Evolutionary conservation across 2,888 invertebrate species (phyloP).

Genomic region (Chalcis sispes): DNA sequence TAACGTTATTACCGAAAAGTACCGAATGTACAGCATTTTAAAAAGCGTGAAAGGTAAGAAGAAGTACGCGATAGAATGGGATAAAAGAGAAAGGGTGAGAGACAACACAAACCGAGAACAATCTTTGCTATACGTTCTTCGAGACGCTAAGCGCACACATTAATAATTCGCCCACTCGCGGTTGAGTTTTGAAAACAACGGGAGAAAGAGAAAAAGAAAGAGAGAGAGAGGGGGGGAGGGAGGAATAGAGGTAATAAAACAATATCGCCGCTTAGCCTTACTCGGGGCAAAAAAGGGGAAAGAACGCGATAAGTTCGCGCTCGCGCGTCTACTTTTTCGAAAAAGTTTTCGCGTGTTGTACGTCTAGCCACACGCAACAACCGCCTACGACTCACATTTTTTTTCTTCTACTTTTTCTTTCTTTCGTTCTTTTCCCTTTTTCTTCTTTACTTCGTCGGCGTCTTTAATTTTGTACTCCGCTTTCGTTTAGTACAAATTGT

Average conservation of each 20-base stretch:
- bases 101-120: too few species aligned
- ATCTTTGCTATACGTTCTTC: not conserved
- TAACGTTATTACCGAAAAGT: too few species aligned
- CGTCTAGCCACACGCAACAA: not conserved
- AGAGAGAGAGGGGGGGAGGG: too few species aligned
- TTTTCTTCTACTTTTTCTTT: not conserved
- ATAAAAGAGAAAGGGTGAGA: not conserved
- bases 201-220: constrained; percentile 3
- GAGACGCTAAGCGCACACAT: not conserved
- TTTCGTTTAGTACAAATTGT: not conserved
- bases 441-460: too few species aligned
- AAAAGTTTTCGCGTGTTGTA: constrained; percentile 11
- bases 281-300: not conserved
- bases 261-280: not conserved
- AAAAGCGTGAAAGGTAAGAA: too few species aligned
- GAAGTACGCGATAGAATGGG: not conserved
- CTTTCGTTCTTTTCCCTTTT: not conserved
- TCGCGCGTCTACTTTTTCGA: constrained; percentile 1
- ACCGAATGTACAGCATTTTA: too few species aligned
- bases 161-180: constrained; percentile 6
- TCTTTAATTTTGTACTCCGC: not conserved
- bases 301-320: constrained; percentile 38
- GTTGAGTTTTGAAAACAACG: constrained; percentile 7
- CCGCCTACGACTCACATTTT: too few species aligned
- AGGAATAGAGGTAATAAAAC: too few species aligned